Evolutionary conservation across 1,140 invertebrate genomes (phyloP).

Genomic region (Drepana arcuata): DNA sequence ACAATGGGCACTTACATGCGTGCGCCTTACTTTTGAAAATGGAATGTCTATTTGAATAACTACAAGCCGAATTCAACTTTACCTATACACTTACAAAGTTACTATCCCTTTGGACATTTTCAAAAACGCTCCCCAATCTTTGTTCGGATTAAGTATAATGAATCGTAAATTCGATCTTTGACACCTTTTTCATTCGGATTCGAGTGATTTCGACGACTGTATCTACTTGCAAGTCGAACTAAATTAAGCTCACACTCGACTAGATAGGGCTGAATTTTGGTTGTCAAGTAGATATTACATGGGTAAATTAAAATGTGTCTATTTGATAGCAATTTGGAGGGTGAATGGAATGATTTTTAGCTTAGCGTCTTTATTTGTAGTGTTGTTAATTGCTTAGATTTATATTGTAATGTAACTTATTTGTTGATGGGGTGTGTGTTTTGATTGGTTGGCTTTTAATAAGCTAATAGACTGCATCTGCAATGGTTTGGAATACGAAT

Average conservation of each 20-base stretch:
- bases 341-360: constrained; percentile 24
- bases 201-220: constrained; percentile 54
- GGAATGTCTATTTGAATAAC: constrained; percentile 11
- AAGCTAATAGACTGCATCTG: no score
- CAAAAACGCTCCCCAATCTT: constrained; percentile 36
- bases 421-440: constrained; percentile 22
- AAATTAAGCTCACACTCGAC: constrained; percentile 7
- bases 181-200: constrained; percentile 69
- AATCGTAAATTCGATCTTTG: constrained; percentile 72
- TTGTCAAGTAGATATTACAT: constrained; percentile 3
- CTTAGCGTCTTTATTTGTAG: constrained; percentile 33
- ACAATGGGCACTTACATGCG: constrained; percentile 64
- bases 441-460: no score
- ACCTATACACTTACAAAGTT: not conserved
- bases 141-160: constrained; percentile 68
- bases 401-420: constrained; percentile 42
- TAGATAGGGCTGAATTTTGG: constrained; percentile 17
- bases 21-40: constrained; percentile 57
- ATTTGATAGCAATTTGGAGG: constrained; percentile 41
- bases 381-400: constrained; percentile 41
- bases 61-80: constrained; percentile 1
- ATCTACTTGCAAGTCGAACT: constrained; percentile 8
- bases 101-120: no score
- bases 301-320: constrained; percentile 47
- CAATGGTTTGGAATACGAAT: no score